Conservation (phyloP, 2,797 vertebrate species). For the Mycteria americana region DNA sequence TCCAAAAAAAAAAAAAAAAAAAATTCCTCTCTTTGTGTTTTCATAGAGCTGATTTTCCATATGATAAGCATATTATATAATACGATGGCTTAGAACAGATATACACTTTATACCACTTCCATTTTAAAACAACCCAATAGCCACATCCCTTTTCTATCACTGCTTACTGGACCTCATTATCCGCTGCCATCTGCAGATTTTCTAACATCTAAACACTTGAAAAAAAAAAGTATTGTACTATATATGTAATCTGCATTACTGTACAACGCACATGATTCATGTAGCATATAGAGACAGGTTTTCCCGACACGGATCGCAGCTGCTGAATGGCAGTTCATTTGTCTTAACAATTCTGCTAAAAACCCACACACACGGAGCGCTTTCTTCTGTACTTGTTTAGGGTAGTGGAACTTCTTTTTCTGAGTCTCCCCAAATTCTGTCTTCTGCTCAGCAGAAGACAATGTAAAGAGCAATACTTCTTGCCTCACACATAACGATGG, state of each 20-base stretch:
- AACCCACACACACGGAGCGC: neutral
- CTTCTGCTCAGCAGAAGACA: neutral
- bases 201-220: neutral
- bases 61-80: neutral
- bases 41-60: neutral
- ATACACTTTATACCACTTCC: neutral
- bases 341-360: neutral
- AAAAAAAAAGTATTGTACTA: neutral
- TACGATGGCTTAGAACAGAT: neutral
- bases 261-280: neutral
- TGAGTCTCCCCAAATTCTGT: neutral
- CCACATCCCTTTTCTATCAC: neutral
- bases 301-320: neutral
- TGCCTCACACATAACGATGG: neutral
- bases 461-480: neutral
- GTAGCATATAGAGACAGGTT: neutral
- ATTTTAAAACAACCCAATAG: neutral
- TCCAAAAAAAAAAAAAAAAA: neutral
- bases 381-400: neutral
- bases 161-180: neutral
- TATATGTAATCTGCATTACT: neutral
- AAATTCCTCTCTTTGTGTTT: neutral
- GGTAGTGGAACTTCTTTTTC: neutral
- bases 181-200: neutral
- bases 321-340: neutral